Evolutionary conservation across 2,797 vertebrate species (phyloP), one percentile per base, ranked within the genome.

Genomic region (Notoglanidium macrostoma): DNA sequence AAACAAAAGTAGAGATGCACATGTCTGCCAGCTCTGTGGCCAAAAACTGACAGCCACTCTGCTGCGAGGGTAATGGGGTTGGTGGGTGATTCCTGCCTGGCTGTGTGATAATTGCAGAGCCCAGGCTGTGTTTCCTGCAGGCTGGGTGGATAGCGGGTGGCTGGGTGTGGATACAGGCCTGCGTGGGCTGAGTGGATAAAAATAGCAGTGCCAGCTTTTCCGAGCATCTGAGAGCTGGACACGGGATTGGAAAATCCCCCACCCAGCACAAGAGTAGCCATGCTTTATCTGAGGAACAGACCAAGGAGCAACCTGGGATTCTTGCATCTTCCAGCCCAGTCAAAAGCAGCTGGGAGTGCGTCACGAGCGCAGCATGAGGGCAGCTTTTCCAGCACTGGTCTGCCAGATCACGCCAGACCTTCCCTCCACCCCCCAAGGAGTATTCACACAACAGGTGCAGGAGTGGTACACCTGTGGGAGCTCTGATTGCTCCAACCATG

Each of bases 391-490:
- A 82, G 83, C 80, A 40, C 74, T 61, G 72, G 83, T 85, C 78
- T 86, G 87, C 84, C 87, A 88, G 87, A 81, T 80, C 77, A 32
- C 78, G 29, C 78, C 87, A 88, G 84, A 80, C 73, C 80, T 83
- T 78, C 79, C 80, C 87, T 84, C 49, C 57, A 89, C 91, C 92
- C 93, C 94, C 94, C 92, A 92, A 93, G 84, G 94, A 93, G 94
- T 91, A 93, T 95, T 95, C 94, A 95, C 94, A 95, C 94, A 94
- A 95, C 95, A 96, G 95, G 95, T 96, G 95, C 94, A 93, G 91
- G 93, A 93, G 93, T 92, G 91, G 90, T 93, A 93, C 94, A 95
- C 95, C 95, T 95, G 94, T 94, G 93, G 94, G 94, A 94, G 93
- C 87, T 90, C 92, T 94, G 93, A 94, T 95, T 95, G 94, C 84